Evolutionary conservation across 2,113 vertebrate genomes (phyloP).

Genomic region (Cavia porcellus): DNA sequence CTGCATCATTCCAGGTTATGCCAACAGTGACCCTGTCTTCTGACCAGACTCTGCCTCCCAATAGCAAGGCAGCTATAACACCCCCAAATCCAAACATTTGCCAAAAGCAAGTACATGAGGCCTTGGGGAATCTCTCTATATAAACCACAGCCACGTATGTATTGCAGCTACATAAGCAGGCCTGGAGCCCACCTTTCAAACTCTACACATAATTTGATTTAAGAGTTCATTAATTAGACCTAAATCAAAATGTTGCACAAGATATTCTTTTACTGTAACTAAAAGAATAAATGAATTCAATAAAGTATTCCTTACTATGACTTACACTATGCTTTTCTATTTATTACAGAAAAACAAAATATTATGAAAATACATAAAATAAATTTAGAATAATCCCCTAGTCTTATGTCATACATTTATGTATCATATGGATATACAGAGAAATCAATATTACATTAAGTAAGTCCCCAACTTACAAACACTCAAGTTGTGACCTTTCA

Average conservation of each 20-base stretch:
- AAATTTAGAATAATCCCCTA: background rate
- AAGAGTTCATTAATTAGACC: background rate
- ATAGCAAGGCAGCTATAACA: background rate
- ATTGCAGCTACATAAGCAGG: background rate
- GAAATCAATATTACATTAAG: background rate
- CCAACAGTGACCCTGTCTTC: background rate
- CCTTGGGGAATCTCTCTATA: background rate
- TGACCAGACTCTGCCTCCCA: background rate
- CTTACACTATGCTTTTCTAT: constrained; percentile 42
- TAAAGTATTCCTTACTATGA: constrained; percentile 2
- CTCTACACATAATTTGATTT: background rate
- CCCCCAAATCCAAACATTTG: background rate
- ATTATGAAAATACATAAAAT: constrained; percentile 4
- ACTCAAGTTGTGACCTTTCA: background rate
- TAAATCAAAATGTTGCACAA: constrained; percentile 3
- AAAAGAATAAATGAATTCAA: constrained; percentile 6
- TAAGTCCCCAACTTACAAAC: background rate
- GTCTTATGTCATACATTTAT: background rate
- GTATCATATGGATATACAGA: background rate
- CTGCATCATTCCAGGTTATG: background rate
- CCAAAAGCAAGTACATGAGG: background rate
- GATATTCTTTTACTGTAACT: constrained; percentile 29
- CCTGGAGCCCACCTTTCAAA: background rate
- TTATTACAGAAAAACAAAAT: constrained; percentile 26
- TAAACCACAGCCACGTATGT: background rate